Conservation (phyloP, 2,888 invertebrate genomes). For the Thymelicus acteon region DNA sequence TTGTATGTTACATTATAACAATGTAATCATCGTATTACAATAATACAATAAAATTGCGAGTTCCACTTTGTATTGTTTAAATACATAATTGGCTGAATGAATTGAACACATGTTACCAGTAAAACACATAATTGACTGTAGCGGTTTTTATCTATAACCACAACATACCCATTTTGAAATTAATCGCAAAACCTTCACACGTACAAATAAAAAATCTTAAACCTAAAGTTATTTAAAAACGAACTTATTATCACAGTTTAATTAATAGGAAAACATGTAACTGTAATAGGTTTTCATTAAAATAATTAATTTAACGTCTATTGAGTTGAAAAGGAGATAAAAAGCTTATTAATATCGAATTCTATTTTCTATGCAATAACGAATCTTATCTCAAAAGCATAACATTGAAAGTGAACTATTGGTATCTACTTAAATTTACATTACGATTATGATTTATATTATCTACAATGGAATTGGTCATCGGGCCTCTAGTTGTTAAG, state of each 20-base stretch:
- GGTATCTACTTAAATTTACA: constrained; percentile 1
- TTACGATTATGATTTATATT: constrained; percentile 1
- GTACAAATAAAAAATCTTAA: constrained; percentile 30
- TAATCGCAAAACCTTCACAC: neutral
- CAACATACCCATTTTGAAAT: neutral
- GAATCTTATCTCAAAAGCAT: constrained; percentile 25
- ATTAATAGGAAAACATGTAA: constrained; percentile 32
- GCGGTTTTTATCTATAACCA: neutral
- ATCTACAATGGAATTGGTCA: constrained; percentile 33
- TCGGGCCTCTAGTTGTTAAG: constrained; percentile 18
- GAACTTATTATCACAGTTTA: constrained; percentile 34
- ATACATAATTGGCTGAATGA: too few relatives aligned
- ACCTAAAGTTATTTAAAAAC: constrained; percentile 23
- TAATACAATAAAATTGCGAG: too few relatives aligned
- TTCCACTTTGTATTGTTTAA: too few relatives aligned
- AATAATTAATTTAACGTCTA: constrained; percentile 5
- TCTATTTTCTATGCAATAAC: constrained; percentile 21
- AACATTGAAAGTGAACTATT: constrained; percentile 18
- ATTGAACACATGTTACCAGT: too few relatives aligned
- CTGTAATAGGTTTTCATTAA: constrained; percentile 17
- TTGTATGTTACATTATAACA: too few relatives aligned
- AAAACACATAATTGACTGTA: too few relatives aligned
- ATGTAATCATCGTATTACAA: too few relatives aligned
- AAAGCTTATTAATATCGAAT: constrained; percentile 23
- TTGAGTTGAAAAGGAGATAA: neutral